Evolutionary conservation across 2,797 vertebrate genomes (phyloP), one percentile per base, ranked within the genome.

Genomic region (Gymnopithys bicolor): DNA sequence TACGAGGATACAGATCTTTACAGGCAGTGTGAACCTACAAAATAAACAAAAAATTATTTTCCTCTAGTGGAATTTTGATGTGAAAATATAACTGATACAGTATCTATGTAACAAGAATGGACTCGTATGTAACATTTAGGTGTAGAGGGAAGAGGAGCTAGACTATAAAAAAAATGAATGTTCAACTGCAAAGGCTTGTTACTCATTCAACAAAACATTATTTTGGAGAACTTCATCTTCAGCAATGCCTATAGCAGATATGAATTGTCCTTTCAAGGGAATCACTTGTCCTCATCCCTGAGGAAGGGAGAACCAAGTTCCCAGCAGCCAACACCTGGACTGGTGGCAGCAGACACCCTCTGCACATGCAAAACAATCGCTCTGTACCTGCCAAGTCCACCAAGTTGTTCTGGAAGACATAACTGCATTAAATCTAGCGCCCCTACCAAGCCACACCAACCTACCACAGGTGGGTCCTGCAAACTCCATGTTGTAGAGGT

Each of bases 11-110:
- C 46, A 98, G 94, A 92, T 99, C 99, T 98, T 99, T 99, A 90
- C 99, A 99, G 84, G 99, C 98, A 9, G 99, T 99, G 97, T 99
- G 99, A 95, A 99, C 99, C 99, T 99, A 92, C 59, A 85, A 95
- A 97, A 89, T 79, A 97, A 96, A 76, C 27, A 84, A 28, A 70
- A 39, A 53, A 63, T 52, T 84, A 85, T 58, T 90, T 70, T 19
- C 52, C 56, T 55, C 35, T n/a, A 73, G 35, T 2, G 3, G 14
- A 60, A 73, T 70, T 92, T 25, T 4, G 15, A 32, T 10, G 69
- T 13, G 32, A 43, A 92, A 78, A 48, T 23, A 18, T 25, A 89
- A 86, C 37, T 33, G 39, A 58, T 27, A 51, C 8, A 67, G 11
- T 37, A 59, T 4, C 45, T 74, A 9, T 11, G 30, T 35, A 81